Conservation (phyloP, 1,140 invertebrate species). For the Wiebesia pumilae region DNA sequence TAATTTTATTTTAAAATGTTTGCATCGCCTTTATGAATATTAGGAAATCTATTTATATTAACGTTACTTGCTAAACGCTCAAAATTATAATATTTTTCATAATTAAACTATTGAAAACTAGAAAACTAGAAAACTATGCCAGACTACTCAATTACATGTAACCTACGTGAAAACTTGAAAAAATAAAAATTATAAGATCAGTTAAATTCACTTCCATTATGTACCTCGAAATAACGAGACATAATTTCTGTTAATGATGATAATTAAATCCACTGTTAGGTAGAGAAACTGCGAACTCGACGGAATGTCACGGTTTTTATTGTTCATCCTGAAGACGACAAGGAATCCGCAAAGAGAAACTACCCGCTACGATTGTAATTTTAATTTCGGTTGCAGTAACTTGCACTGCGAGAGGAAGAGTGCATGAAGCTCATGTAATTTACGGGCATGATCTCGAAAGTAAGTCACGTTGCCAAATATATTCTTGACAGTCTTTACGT, state of each 20-base stretch:
- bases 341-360: slow-evolving; percentile 9
- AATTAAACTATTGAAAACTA: neutral
- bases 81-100: neutral
- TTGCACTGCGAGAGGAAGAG: neutral
- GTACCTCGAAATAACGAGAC: neutral
- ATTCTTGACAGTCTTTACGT: slow-evolving; percentile 27
- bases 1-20: neutral
- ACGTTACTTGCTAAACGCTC: neutral
- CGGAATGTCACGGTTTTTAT: neutral
- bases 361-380: slow-evolving; percentile 29
- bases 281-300: neutral
- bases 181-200: neutral
- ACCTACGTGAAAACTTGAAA: neutral
- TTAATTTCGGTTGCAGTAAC: slow-evolving; percentile 26
- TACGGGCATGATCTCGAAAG: slow-evolving; percentile 8
- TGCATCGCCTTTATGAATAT: neutral
- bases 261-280: neutral
- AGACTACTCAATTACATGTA: neutral
- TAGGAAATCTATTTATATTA: neutral
- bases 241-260: slow-evolving; percentile 6
- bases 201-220: neutral
- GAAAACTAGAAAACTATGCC: too few species aligned
- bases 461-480: slow-evolving; percentile 39
- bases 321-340: too few species aligned
- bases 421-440: slow-evolving; percentile 38